A percentile compares a stretch with the other conserved stretches of the same genome.
Conservation (phyloP, 2,888 invertebrate species). For the Leucophora obtusa region DNA sequence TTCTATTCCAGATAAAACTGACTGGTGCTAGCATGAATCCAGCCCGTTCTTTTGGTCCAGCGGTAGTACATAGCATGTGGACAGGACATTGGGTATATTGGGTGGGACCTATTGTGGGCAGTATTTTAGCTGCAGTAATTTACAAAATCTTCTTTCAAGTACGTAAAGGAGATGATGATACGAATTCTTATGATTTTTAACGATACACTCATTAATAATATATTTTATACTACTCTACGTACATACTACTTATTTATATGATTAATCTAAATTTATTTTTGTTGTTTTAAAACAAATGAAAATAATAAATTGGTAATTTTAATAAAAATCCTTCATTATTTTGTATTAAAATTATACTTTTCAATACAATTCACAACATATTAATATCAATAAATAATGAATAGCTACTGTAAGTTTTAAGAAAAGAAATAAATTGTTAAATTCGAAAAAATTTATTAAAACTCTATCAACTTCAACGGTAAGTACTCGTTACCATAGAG, state of each 20-base stretch:
- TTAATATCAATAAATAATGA: neutral
- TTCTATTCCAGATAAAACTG: conserved; percentile 82
- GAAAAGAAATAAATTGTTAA: conserved; percentile 7
- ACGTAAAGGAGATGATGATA: conserved; percentile 85
- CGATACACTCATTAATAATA: neutral
- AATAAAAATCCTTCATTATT: conserved; percentile 1
- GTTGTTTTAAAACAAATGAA: conserved; percentile 47
- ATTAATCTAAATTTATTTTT: neutral
- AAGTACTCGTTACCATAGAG: neutral
- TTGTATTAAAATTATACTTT: neutral
- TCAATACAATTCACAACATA: neutral
- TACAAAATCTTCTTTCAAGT: conserved; percentile 86
- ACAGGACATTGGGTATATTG: conserved; percentile 93
- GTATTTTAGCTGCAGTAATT: conserved; percentile 85
- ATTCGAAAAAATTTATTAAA: neutral
- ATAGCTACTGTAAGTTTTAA: conserved; percentile 23
- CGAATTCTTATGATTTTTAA: conserved; percentile 88
- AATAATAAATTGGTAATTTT: conserved; percentile 20
- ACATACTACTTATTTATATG: conserved; percentile 8
- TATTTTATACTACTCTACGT: too few species aligned
- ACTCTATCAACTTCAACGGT: conserved; percentile 14
- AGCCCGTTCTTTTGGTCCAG: conserved; percentile 92
- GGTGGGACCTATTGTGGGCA: conserved; percentile 90
- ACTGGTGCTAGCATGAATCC: conserved; percentile 96
- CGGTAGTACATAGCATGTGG: conserved; percentile 88